These are phyloP conservation scores for Cyanoramphus novaezelandiae DNA, from an alignment of 2,113 vertebrate species.

Conservation along the genomic window DNA sequence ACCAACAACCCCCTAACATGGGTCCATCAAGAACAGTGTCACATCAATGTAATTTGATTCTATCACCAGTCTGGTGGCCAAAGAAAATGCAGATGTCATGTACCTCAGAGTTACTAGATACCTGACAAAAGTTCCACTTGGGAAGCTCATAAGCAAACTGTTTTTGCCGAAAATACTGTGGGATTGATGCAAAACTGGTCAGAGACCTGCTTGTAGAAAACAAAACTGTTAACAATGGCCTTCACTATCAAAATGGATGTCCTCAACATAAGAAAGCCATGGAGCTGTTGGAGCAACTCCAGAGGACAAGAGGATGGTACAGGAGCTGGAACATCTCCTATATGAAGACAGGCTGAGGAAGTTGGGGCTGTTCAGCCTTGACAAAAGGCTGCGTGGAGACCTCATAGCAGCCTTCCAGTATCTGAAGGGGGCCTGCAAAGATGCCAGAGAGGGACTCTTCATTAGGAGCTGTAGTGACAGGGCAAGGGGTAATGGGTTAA, in stretches of 20 bases:
- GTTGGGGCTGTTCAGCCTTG: not conserved
- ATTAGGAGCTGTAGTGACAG: not conserved
- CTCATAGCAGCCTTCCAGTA: not conserved
- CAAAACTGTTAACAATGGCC: not conserved
- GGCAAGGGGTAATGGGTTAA: not conserved
- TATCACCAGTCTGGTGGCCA: not conserved
- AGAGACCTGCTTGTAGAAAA: too few relatives aligned
- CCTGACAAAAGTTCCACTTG: not conserved
- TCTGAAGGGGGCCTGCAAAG: not conserved
- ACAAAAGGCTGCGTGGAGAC: not conserved
- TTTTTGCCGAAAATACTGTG: not conserved
- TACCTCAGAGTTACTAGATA: not conserved
- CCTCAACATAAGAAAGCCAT: not conserved
- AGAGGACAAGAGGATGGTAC: not conserved
- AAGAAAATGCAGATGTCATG: accelerated
- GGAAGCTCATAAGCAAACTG: accelerated
- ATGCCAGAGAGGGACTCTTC: not conserved
- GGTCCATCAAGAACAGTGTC: not conserved
- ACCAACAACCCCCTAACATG: not conserved
- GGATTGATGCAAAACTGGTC: not conserved
- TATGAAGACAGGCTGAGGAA: not conserved
- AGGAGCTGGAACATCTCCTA: not conserved
- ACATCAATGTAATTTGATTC: accelerated
- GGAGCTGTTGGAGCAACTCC: not conserved
- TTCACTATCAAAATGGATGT: not conserved